Evolutionary conservation across 2,113 vertebrate species (phyloP), one percentile per base, ranked within the genome.

Genomic region (Alligator sinensis): DNA sequence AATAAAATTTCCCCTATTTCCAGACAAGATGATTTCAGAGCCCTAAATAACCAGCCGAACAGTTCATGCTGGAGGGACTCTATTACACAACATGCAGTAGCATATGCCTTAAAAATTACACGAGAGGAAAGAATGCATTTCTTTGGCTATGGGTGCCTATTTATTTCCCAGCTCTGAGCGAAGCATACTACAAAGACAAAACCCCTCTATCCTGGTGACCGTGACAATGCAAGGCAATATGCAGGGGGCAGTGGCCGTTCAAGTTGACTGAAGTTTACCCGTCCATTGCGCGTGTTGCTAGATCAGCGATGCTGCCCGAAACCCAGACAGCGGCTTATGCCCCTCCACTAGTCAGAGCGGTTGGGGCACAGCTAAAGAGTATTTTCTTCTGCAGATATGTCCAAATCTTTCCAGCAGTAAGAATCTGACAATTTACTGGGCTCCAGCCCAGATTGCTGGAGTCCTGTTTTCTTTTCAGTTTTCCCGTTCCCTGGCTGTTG

Each of bases 21-120:
- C 80, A 94, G 86, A 62, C 1, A 1, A 85, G 76, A 83, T 2
- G 13, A 28, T 80, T 95, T 87, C 18, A 72, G 78, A 86, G 92
- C 91, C 95, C 84, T 82, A 28, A 90, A 64, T 80, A 87, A 86
- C 70, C 77, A 55, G 4, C 24, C 59, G 79, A 93, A 80, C 76
- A 84, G 90, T 30, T 95, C 89, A 93, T 96, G 66, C 79, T 75
- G 77, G 30, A 92, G 78, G n/a, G 66, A 34, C 80, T 54, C 59
- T 95, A 81, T 96, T 66, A 81, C 92, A 93, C 93, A 87, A 86
- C 87, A 82, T 89, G 77, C 82, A 95, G 95, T 91, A 95, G 92
- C 92, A 64, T 11, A 68, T 47, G 83, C 90, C 88, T 94, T 88
- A 54, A 54, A 94, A 96, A 74, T 76, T 84, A 77, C 76, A 80